Evolutionary conservation across 2,113 vertebrate species (phyloP).

Genomic region (Acinonyx jubatus): DNA sequence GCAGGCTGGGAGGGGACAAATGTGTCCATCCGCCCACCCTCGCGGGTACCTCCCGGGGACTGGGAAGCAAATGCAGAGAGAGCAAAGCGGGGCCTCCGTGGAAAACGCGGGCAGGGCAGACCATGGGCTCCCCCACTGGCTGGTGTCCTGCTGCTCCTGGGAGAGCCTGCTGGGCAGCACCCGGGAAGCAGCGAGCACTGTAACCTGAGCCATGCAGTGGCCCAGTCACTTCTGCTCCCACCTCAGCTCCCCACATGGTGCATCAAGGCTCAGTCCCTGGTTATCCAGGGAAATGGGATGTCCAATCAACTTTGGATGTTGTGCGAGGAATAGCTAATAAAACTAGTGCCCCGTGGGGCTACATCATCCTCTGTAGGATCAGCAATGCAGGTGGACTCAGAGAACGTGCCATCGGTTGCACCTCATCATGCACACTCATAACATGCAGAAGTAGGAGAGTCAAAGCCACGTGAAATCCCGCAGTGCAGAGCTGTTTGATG

Average conservation of each 20-base stretch:
- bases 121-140: accelerated
- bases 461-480: not conserved
- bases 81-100: not conserved
- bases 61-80: not conserved
- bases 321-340: not conserved
- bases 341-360: not conserved
- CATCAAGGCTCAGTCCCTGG: not conserved
- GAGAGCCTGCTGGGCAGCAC: not conserved
- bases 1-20: too few relatives aligned
- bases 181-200: not conserved
- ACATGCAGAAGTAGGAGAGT: not conserved
- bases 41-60: not conserved
- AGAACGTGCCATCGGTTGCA: not conserved
- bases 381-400: not conserved
- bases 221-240: not conserved
- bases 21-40: not conserved
- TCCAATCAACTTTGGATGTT: not conserved
- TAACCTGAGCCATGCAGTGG: not conserved
- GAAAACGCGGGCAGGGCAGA: not conserved
- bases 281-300: not conserved
- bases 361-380: not conserved
- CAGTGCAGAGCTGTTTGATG: not conserved
- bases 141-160: not conserved
- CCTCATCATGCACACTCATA: too few relatives aligned
- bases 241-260: not conserved